phyloP scores from a whole-genome alignment of 2,113 vertebrate genomes.

The Pelobates fuscus region DNA sequence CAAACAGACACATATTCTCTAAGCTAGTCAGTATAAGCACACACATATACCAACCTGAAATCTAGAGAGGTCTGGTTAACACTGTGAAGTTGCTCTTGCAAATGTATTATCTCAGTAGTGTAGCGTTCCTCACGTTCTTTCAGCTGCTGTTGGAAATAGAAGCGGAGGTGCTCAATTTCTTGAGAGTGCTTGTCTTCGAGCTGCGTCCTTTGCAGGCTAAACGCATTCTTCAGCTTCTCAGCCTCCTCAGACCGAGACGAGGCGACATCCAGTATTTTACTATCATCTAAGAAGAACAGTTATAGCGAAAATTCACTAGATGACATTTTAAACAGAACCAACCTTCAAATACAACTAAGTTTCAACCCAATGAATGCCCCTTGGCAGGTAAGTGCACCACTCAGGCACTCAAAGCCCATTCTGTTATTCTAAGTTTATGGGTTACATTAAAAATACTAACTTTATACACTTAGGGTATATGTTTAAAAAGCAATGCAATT shows the following conservation, averaged over 20 bases:
- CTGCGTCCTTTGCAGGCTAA: conserved; percentile 61
- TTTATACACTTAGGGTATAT: no score
- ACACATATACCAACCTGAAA: conserved; percentile 75
- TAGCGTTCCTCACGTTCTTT: conserved; percentile 76
- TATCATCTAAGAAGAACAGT: conserved; percentile 41
- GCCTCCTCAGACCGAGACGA: conserved; percentile 53
- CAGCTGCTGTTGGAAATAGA: conserved; percentile 76
- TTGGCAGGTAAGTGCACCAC: no score
- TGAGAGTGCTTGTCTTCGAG: conserved; percentile 75
- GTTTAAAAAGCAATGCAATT: no score
- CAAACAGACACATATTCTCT: no score
- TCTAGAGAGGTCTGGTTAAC: conserved; percentile 53
- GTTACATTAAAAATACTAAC: no score
- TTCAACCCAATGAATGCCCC: no score
- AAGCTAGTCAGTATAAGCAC: no score
- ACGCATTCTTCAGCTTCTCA: conserved; percentile 65
- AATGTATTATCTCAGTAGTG: conserved; percentile 67
- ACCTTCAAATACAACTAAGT: not conserved
- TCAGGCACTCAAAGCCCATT: no score
- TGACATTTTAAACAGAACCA: not conserved
- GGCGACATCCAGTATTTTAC: conserved; percentile 42
- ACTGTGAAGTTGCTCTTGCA: conserved; percentile 74
- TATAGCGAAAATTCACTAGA: not conserved
- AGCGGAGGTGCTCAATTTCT: conserved; percentile 73
- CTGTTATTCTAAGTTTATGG: no score